Evolutionary conservation across 2,797 vertebrate genomes (phyloP).

Genomic region (Epinephelus malabaricus): DNA sequence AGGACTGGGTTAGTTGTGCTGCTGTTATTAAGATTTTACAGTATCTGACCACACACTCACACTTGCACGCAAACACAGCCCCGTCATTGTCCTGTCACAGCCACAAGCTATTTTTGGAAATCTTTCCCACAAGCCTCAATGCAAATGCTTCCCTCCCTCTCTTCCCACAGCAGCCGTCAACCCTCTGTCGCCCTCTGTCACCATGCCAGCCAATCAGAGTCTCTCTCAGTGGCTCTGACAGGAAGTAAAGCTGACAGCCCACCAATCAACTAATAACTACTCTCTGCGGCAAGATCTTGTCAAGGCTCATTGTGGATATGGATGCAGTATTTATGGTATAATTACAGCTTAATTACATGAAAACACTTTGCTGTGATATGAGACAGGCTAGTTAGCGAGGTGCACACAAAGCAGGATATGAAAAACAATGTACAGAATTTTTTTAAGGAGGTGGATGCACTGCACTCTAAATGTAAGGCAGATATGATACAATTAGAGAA

Average conservation of each 20-base stretch:
- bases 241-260: conserved; percentile 76
- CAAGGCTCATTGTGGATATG: conserved; percentile 57
- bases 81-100: conserved; percentile 82
- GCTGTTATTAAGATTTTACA: conserved; percentile 83
- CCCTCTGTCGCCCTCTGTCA: conserved; percentile 72
- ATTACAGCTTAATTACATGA: conserved; percentile 69
- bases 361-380: conserved; percentile 58
- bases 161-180: conserved; percentile 71
- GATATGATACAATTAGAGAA: neutral
- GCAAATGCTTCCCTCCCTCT: conserved; percentile 64
- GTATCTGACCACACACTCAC: conserved; percentile 52
- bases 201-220: conserved; percentile 71
- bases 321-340: conserved; percentile 71
- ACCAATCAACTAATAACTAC: conserved; percentile 81
- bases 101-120: conserved; percentile 78
- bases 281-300: conserved; percentile 60
- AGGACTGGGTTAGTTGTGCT: conserved; percentile 63
- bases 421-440: neutral
- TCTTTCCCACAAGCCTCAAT: conserved; percentile 61
- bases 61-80: conserved; percentile 43
- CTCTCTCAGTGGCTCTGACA: conserved; percentile 51
- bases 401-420: neutral
- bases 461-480: neutral
- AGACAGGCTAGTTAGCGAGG: conserved; percentile 40
- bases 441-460: conserved; percentile 8